These are phyloP conservation scores for Ashinkailepas kermadecensis DNA, from an alignment of 2,888 invertebrate species.

Conservation along the genomic window DNA sequence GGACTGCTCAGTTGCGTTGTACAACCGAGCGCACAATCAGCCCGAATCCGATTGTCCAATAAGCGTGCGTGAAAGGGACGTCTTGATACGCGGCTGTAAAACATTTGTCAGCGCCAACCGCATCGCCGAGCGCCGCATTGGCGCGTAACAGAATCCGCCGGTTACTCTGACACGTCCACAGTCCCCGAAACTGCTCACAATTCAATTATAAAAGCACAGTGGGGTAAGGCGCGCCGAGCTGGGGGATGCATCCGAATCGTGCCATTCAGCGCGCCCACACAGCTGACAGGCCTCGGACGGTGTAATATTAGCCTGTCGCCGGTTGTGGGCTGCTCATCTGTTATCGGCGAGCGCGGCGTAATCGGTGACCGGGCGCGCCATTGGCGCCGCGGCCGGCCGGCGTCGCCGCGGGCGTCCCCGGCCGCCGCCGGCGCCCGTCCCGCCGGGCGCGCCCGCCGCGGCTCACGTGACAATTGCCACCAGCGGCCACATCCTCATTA, in stretches of 20 bases:
- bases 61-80: not conserved
- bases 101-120: not conserved
- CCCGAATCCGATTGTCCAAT: not conserved
- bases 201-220: not conserved
- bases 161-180: not conserved
- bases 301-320: not conserved
- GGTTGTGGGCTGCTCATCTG: not conserved
- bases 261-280: not conserved
- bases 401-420: not conserved
- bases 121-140: not conserved
- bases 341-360: not conserved
- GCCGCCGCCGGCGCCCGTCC: not conserved
- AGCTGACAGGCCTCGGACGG: not conserved
- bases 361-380: not conserved
- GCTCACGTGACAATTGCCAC: not conserved
- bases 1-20: not conserved
- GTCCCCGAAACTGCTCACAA: not conserved
- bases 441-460: not conserved
- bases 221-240: not conserved
- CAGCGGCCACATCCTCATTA: not conserved
- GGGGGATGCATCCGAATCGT: not conserved
- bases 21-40: not conserved
- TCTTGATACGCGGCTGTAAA: not conserved
- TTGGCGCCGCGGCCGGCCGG: not conserved
- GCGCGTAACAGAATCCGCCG: not conserved